A percentile compares a stretch with the other conserved stretches of the same genome.
Evolutionary conservation across 2,888 invertebrate species (phyloP).

Genomic region (Eremobia ochroleuca): DNA sequence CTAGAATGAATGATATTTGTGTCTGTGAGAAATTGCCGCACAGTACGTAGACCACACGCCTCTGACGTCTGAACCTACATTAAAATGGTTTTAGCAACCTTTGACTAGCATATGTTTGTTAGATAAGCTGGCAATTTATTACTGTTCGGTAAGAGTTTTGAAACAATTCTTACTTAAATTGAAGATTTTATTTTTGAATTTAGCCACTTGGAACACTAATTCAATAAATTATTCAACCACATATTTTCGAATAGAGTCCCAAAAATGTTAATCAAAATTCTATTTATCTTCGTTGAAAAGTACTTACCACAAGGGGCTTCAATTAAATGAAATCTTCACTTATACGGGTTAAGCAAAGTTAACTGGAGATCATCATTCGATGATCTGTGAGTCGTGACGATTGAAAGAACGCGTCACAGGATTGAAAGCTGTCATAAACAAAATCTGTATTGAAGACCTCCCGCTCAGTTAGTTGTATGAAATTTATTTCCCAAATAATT

Average conservation of each 20-base stretch:
- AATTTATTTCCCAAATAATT: conserved; percentile 75
- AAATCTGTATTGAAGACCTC: conserved; percentile 64
- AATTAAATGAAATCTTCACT: conserved; percentile 83
- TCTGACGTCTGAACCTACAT: conserved; percentile 27
- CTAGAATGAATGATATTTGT: conserved; percentile 71
- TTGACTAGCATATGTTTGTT: conserved; percentile 1
- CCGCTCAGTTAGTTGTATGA: conserved; percentile 67
- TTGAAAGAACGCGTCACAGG: conserved; percentile 41
- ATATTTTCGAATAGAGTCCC: conserved; percentile 7
- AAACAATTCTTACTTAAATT: background rate
- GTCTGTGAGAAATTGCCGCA: conserved; percentile 63
- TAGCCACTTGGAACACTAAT: background rate
- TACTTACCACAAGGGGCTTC: conserved; percentile 72
- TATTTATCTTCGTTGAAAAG: conserved; percentile 85
- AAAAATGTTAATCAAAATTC: conserved; percentile 77
- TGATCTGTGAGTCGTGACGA: conserved; percentile 52
- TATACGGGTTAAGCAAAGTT: conserved; percentile 75
- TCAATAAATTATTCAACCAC: conserved; percentile 21
- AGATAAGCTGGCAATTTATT: background rate
- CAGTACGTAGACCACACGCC: conserved; percentile 32
- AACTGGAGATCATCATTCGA: conserved; percentile 54
- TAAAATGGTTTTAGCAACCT: conserved; percentile 17
- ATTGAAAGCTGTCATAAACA: conserved; percentile 52
- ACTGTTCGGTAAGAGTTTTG: background rate
- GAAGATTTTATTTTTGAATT: background rate